Percentiles rank a stretch among this genome's conserved stretches.
These are phyloP conservation scores for Euplexia lucipara DNA, from an alignment of 2,888 invertebrate genomes.

Conservation along the genomic window DNA sequence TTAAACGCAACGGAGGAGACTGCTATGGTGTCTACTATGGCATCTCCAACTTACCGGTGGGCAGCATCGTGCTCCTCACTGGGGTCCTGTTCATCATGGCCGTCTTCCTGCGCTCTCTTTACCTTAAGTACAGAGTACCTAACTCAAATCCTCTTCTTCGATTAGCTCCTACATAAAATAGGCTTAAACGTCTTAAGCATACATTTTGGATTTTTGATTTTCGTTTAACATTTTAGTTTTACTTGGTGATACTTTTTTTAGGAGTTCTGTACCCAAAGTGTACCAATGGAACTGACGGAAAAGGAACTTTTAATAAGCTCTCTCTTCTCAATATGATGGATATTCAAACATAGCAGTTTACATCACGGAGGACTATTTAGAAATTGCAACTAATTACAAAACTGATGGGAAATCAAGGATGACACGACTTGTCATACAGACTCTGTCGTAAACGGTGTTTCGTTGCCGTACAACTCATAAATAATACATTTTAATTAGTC, in stretches of 20 bases:
- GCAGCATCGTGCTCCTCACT: constrained; percentile 58
- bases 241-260: background rate
- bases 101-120: constrained; percentile 7
- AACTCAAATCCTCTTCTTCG: background rate
- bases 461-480: constrained; percentile 39
- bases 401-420: constrained; percentile 12
- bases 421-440: constrained; percentile 22
- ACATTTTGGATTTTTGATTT: constrained; percentile 29
- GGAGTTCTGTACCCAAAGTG: no score
- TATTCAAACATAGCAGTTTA: background rate
- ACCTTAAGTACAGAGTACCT: constrained; percentile 20
- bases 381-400: constrained; percentile 28
- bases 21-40: background rate
- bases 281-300: no score
- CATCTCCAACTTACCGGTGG: constrained; percentile 40
- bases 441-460: constrained; percentile 24
- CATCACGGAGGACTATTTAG: background rate
- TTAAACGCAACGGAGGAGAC: constrained; percentile 2
- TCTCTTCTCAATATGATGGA: background rate
- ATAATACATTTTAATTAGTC: constrained; percentile 58
- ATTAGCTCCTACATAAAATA: background rate
- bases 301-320: no score
- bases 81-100: constrained; percentile 37
- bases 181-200: constrained; percentile 2
- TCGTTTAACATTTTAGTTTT: constrained; percentile 14